These are phyloP conservation scores for Cottus gobio DNA, from an alignment of 2,113 vertebrate species.

Conservation along the genomic window DNA sequence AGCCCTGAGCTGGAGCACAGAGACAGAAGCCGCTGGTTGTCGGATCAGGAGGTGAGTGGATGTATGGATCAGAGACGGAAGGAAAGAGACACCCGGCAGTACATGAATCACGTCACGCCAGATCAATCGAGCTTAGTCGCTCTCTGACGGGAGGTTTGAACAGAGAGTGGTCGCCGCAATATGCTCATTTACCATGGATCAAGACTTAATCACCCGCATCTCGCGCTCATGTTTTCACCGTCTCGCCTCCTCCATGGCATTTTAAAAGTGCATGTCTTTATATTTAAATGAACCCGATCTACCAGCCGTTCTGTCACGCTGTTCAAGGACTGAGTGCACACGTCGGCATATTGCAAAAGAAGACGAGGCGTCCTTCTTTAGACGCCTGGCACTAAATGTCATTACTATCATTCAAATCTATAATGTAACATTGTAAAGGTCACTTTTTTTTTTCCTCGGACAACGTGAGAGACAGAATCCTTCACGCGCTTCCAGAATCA, in stretches of 20 bases:
- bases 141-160: conserved; percentile 56
- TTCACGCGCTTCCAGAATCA: background rate
- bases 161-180: conserved; percentile 48
- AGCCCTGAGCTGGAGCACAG: conserved; percentile 42
- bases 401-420: conserved; percentile 64
- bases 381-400: conserved; percentile 52
- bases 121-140: conserved; percentile 72
- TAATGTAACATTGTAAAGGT: conserved; percentile 53
- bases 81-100: conserved; percentile 49
- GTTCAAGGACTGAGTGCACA: background rate
- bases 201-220: conserved; percentile 62
- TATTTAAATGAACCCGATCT: conserved; percentile 48
- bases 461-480: conserved; percentile 9
- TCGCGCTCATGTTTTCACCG: conserved; percentile 52
- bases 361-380: conserved; percentile 44
- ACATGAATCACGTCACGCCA: conserved; percentile 72
- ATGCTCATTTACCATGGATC: conserved; percentile 65
- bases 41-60: conserved; percentile 56
- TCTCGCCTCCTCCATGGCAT: conserved; percentile 32
- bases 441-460: conserved; percentile 41
- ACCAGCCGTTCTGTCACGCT: conserved; percentile 18
- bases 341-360: background rate
- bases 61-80: conserved; percentile 56
- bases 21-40: conserved; percentile 45
- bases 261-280: conserved; percentile 34